Base-by-base conservation (phyloP, 2,797 vertebrate species). In the Scolopax rusticola region DNA sequence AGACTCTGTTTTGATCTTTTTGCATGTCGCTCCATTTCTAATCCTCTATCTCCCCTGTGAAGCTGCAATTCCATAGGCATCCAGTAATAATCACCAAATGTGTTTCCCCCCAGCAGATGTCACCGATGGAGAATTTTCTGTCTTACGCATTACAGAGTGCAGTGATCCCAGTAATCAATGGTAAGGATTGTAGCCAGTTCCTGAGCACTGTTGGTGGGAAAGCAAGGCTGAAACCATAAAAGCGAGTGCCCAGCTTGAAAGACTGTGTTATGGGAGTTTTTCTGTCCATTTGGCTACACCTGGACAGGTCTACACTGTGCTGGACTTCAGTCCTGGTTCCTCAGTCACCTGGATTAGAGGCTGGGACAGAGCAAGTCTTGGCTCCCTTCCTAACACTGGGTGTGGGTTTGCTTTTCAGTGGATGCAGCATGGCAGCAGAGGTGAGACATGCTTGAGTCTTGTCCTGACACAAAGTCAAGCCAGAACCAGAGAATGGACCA, bases 41-140 rank as follows among this genome's bases (percentile, higher is more conserved):
- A 32, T 21, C 21, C 28, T 89, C 24, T 32, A 30, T 68, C 23
- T 71, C 41, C 41, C 8, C 17, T 2, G 1, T 50, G 38, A 50
- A 78, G 30, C 33, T 84, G 32, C 40, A 43, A 11, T 78, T 30
- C 65, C 19, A 33, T 15, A 64, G 18, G 30, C 27, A 41, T 41
- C 48, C 67, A 24, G 28, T 67, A 82, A 36, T 68, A 81, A 71
- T 76, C 61, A 82, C 25, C 84, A 75, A 92, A 63, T 60, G 17
- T 12, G 10, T 84, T 95, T 89, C 89, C 48, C 20, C 56, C 43
- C 60, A 92, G 78, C 67, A 97, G 92, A 91, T 92, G 53, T 89
- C 95, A 87, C 87, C 84, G 60, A 87, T 97, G 73, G 93, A 98
- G 75, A 97, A 97, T 67, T 96, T 98, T 75, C 64, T 98, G 25